These are phyloP conservation scores for Ranitomeya variabilis DNA, from an alignment of 2,113 vertebrate species.

Conservation along the genomic window DNA sequence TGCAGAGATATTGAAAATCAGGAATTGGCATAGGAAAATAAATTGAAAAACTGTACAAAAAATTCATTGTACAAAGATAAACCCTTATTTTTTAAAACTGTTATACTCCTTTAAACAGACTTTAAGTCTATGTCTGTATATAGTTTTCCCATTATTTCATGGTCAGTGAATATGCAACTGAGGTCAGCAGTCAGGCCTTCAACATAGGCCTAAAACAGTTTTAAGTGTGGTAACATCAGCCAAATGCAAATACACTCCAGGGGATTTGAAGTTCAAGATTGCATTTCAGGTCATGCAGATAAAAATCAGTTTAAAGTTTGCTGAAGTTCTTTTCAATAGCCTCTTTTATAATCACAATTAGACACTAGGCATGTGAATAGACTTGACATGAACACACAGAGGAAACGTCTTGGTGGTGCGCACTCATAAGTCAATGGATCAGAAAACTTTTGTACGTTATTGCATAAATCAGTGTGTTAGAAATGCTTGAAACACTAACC, in stretches of 20 bases:
- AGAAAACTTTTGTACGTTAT: slow-evolving; percentile 52
- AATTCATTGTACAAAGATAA: not conserved
- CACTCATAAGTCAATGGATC: slow-evolving; percentile 48
- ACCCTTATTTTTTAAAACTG: not conserved
- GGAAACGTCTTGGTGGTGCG: slow-evolving; percentile 53
- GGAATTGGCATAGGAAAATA: not conserved
- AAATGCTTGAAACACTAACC: slow-evolving; percentile 17
- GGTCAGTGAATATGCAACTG: not conserved
- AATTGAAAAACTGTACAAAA: not conserved
- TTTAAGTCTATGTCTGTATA: not conserved
- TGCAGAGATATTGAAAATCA: not conserved
- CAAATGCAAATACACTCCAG: slow-evolving; percentile 53
- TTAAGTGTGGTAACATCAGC: slow-evolving; percentile 44
- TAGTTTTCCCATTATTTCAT: not conserved
- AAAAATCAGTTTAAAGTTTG: slow-evolving; percentile 58
- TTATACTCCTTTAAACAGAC: not conserved
- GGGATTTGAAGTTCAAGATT: slow-evolving; percentile 57
- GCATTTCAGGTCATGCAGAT: slow-evolving; percentile 59
- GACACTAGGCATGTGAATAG: slow-evolving; percentile 55
- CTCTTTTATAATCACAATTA: slow-evolving; percentile 57
- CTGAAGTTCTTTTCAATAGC: slow-evolving; percentile 57
- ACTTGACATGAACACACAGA: slow-evolving; percentile 56
- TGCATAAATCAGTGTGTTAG: slow-evolving; percentile 51
- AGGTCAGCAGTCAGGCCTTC: slow-evolving; percentile 38
- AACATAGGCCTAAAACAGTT: slow-evolving; percentile 1